Evolutionary conservation across 1,140 invertebrate species (phyloP), one percentile per base, ranked within the genome.

Genomic region (Steinernema khuongi): DNA sequence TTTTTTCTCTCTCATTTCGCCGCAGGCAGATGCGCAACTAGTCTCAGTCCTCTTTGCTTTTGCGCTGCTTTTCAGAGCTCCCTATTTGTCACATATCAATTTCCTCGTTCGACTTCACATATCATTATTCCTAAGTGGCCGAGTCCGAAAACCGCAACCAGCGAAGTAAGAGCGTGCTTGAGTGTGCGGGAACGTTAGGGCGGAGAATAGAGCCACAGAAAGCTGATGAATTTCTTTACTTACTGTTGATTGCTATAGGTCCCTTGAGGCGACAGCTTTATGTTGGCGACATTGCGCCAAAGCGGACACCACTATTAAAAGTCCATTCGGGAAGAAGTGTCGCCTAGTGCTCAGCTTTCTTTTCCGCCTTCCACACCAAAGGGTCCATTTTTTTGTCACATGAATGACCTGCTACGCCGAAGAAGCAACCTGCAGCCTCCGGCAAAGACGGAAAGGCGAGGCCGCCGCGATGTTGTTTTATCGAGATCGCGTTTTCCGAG

Each of bases 181-280:
- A 60, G 50, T 60, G 50, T 14, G 26, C 26, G 11, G 50, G 19
- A 60, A 60, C 4, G 4, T 60, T 60, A n/a, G n/a, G 50, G 26
- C 11, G 50, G 50, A 60, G 26, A 22, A 60, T n/a, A 60, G 26
- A 11, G 4, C 50, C 14, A 60, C 14, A 60, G 50, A 60, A 60
- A n/a, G 50, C 50, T 60, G 50, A 60, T 60, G 50, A 60, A 60
- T 60, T 60, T 60, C 50, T 60, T 60, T 60, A 60, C 50, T 60
- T 60, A 60, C 50, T 60, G 50, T 60, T 60, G 50, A 60, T 60
- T 60, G 50, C 50, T 60, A 60, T 60, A 4, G 50, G 7, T 60
- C 50, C 50, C 50, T 26, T 60, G 50, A 60, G 50, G 50, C 50
- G 26, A 26, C 14, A 4, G 22, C 50, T 22, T 26, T 60, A 60